Percentiles rank a stretch among this genome's conserved stretches.
phyloP scores from a whole-genome alignment of 37 sponge, comb jelly and placozoan species.

The Cliona cf. orientalis region DNA sequence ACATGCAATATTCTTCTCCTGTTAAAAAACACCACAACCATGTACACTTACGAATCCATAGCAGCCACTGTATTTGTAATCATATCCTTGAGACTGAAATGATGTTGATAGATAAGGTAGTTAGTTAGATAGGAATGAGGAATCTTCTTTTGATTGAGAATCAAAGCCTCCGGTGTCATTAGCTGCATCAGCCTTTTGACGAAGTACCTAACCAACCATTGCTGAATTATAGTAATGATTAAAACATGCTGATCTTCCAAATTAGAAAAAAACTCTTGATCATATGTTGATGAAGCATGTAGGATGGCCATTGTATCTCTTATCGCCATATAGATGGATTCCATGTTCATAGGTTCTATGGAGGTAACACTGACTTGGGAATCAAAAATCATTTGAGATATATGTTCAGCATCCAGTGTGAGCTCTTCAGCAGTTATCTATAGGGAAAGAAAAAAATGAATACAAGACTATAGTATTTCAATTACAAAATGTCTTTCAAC shows the following conservation, averaged over 20 bases:
- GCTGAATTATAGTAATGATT: conserved; percentile 2
- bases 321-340: conserved; percentile 10
- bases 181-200: conserved; percentile 50
- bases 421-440: no score
- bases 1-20: no score
- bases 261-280: neutral
- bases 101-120: conserved; percentile 70
- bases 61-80: no score
- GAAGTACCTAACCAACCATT: conserved; percentile 42
- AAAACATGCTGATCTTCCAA: conserved; percentile 11
- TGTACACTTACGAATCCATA: no score
- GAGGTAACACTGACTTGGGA: conserved; percentile 18
- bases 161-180: conserved; percentile 52
- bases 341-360: neutral
- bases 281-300: neutral
- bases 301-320: conserved; percentile 6
- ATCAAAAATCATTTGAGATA: neutral
- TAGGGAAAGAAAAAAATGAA: no score
- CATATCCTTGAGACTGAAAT: conserved; percentile 66
- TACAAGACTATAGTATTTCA: no score
- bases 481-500: no score
- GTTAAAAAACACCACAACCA: no score
- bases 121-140: conserved; percentile 28
- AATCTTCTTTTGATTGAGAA: conserved; percentile 17
- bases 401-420: conserved; percentile 12